Percentiles rank a stretch among this genome's conserved stretches.
Evolutionary conservation across 2,797 vertebrate genomes (phyloP).

Genomic region (Limosa lapponica): DNA sequence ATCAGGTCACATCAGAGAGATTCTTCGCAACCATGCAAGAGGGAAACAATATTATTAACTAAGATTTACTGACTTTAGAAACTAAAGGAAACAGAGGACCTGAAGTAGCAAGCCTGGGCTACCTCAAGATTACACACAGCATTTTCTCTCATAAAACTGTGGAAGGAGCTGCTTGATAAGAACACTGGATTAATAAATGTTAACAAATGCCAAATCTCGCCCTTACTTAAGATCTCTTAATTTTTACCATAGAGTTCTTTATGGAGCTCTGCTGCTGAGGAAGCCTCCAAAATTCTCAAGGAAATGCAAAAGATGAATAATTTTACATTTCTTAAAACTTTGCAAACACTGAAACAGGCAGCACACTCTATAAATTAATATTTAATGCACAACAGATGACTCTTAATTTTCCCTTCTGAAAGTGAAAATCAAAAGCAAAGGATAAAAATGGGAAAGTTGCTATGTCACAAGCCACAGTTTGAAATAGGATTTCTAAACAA

Average conservation of each 20-base stretch:
- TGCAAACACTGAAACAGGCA: background rate
- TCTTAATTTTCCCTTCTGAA: background rate
- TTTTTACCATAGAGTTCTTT: background rate
- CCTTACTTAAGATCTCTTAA: background rate
- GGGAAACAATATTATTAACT: background rate
- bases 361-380: background rate
- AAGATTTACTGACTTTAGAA: background rate
- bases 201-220: background rate
- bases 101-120: background rate
- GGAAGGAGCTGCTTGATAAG: background rate
- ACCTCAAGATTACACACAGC: background rate
- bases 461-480: background rate
- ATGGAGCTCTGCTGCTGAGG: background rate
- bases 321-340: background rate
- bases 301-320: background rate
- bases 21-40: background rate
- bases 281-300: background rate
- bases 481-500: background rate
- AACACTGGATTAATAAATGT: background rate
- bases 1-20: background rate
- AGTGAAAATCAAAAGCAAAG: conserved; percentile 10
- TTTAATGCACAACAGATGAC: background rate
- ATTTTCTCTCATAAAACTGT: background rate
- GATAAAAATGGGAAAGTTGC: background rate
- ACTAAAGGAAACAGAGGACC: background rate